Evolutionary conservation across 2,888 invertebrate species (phyloP), one percentile per base, ranked within the genome.

Genomic region (Synergus umbraculus): DNA sequence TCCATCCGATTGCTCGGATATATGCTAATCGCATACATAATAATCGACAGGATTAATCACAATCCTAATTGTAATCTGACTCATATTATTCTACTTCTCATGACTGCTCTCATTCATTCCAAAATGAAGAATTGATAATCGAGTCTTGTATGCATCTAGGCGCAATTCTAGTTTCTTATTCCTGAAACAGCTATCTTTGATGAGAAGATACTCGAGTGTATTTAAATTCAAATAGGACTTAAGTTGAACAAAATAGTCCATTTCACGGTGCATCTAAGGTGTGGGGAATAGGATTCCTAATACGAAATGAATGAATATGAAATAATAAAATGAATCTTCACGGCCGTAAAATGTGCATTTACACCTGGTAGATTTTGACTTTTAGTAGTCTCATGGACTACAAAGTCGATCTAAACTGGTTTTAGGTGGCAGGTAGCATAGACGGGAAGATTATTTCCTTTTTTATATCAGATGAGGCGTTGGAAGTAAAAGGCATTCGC

Each of bases 281-380:
- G 67, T 67, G 67, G 22, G 43, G 22, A 67, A 18, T 5, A 67
- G 46, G 12, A 44, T 44, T 18, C 12, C 5, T 44, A 67, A 67
- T 44, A 22, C 12, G 8, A 54, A 49, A 22, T 37, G 69, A 49
- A 73, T 49, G 66, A 66, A 73, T 73, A 73, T 73, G n/a, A 49
- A 73, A 67, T 67, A 73, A 54, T 73, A 73, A 73, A 73, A 73
- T 73, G 73, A 73, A 73, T 73, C 73, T 54, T 73, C 49, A 37
- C 10, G 49, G 10, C 54, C 73, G 54, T 60, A 60, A 60, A 60
- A 60, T 60, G 60, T 60, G 60, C 60, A 60, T 73, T 37, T 37
- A 41, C 54, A 73, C 69, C 69, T 73, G 73, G 73, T 54, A 37
- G 73, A 73, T 73, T 73, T 73, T 49, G 73, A 73, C 73, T 41